A percentile compares a stretch with the other conserved stretches of the same genome.
phyloP scores from a whole-genome alignment of 2,888 invertebrate species.

The Caenorhabditis sp. region DNA sequence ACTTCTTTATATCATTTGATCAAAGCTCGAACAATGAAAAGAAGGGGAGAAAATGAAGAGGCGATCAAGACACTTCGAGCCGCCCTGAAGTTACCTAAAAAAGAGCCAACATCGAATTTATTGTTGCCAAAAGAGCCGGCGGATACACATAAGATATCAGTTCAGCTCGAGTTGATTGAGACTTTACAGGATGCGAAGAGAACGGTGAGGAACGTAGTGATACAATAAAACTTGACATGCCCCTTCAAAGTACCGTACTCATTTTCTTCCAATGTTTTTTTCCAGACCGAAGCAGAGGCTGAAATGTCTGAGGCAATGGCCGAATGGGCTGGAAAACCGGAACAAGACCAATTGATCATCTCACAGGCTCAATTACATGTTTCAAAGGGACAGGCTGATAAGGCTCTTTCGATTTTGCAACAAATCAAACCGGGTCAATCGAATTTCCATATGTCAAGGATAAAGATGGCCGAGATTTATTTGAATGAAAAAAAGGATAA shows the following conservation, averaged over 20 bases:
- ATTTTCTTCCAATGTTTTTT: too few species aligned
- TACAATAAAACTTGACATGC: too few species aligned
- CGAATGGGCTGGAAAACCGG: slow-evolving; percentile 79
- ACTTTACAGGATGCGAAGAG: slow-evolving; percentile 74
- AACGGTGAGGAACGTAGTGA: slow-evolving; percentile 39
- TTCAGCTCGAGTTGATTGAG: slow-evolving; percentile 85
- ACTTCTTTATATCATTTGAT: slow-evolving; percentile 89
- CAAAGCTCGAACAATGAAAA: slow-evolving; percentile 83
- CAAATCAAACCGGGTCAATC: slow-evolving; percentile 68
- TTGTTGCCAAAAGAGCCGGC: slow-evolving; percentile 48
- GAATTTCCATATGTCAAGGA: slow-evolving; percentile 81
- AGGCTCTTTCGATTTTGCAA: slow-evolving; percentile 81
- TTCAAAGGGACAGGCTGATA: slow-evolving; percentile 82
- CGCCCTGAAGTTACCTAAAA: slow-evolving; percentile 40
- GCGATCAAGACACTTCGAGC: slow-evolving; percentile 46
- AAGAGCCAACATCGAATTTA: slow-evolving; percentile 35
- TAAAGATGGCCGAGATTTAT: slow-evolving; percentile 86
- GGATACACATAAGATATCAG: slow-evolving; percentile 80
- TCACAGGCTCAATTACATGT: slow-evolving; percentile 86
- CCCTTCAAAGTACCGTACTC: too few species aligned
- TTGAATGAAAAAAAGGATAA: slow-evolving; percentile 86
- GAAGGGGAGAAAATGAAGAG: slow-evolving; percentile 42
- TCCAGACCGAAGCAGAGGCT: slow-evolving; percentile 81
- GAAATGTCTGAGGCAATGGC: slow-evolving; percentile 79
- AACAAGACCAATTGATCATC: slow-evolving; percentile 85